Base-by-base conservation (phyloP, 2,888 invertebrate species). In the Nymphalis urticae region DNA sequence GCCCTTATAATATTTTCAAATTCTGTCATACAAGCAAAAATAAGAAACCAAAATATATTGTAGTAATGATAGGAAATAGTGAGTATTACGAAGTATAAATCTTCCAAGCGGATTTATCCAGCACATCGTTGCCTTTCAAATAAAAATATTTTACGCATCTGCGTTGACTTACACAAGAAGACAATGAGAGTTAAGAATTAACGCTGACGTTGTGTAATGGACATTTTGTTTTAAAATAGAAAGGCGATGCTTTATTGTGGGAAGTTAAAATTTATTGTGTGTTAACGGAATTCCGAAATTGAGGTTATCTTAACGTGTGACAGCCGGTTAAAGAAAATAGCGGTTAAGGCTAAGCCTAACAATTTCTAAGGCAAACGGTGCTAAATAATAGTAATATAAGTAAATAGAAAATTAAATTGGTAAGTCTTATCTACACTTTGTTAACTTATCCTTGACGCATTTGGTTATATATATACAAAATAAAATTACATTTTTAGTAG, bases 241-340 rank as follows among this genome's bases (percentile, higher is more conserved):
- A 75, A 75, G 75, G 74, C 66, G 71, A 72, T 66, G 66, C 24
- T 68, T 69, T 73, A 71, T 70, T 74, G 75, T 76, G 72, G 73
- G 76, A 75, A 76, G 66, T 63, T 68, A 62, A 66, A 73, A 72
- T 76, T 75, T 77, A 72, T 73, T 69, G 71, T 70, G 60, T 68
- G 69, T 72, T 76, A 76, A 73, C 72, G 75, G 75, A 76, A 73
- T 75, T 72, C 69, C 67, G 53, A 69, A 73, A 76, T 73, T 61
- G 74, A 75, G 76, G 76, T 74, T 74, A 74, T 74, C 74, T 73
- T 32, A 58, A 69, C 70, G 62, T 69, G 72, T 68, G 73, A 71
- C 73, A 71, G 69, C 63, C 73, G 63, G 62, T 59, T 54, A 62
- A 67, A 70, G 70, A 67, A 67, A 61, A 68, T 64, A 62, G 64